A percentile compares a stretch with the other conserved stretches of the same genome.
Conservation (phyloP, 2,797 vertebrate genomes). For the Hylomyscus alleni region DNA sequence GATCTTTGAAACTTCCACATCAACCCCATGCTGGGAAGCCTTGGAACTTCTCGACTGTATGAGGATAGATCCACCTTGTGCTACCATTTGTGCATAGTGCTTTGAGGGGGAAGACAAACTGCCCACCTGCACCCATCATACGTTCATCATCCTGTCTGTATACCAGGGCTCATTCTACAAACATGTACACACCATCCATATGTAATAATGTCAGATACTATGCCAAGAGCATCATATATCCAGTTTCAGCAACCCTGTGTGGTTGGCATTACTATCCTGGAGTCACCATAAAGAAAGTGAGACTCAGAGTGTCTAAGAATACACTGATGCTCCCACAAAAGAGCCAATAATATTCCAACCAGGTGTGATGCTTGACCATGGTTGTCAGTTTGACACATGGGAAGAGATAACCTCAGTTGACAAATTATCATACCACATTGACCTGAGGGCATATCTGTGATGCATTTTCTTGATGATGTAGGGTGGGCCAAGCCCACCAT, state of each 20-base stretch:
- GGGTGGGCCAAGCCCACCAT: background rate
- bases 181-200: background rate
- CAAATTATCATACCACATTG: background rate
- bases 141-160: fast-evolving
- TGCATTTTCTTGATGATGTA: background rate
- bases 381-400: background rate
- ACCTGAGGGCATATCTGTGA: too few species aligned
- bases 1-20: conserved; percentile 47
- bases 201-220: background rate
- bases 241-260: background rate
- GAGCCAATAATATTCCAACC: background rate
- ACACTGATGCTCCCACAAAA: background rate
- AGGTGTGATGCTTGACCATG: background rate
- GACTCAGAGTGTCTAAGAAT: background rate
- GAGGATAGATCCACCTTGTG: background rate
- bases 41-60: background rate
- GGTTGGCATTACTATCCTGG: background rate
- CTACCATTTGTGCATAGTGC: background rate
- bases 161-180: background rate
- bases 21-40: background rate
- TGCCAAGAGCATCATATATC: background rate
- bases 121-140: fast-evolving
- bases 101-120: background rate
- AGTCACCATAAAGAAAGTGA: background rate
- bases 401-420: background rate